phyloP scores from a whole-genome alignment of 2,797 vertebrate species.

The Lateolabrax maculatus region DNA sequence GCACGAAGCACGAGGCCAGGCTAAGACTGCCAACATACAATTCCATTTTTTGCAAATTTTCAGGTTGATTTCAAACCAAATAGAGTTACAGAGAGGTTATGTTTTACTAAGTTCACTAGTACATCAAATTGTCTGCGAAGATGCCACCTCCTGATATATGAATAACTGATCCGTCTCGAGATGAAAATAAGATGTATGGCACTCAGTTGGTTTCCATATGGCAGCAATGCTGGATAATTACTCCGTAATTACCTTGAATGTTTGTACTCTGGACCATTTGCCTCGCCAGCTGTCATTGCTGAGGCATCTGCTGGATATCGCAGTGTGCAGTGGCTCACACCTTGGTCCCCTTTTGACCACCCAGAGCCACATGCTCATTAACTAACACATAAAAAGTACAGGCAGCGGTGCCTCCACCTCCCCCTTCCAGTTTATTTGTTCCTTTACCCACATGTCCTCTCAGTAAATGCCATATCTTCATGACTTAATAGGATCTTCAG shows the following conservation, averaged over 20 bases:
- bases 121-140: constrained; percentile 50
- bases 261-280: constrained; percentile 83
- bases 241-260: constrained; percentile 82
- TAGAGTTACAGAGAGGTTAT: constrained; percentile 9
- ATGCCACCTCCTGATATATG: constrained; percentile 32
- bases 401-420: constrained; percentile 26
- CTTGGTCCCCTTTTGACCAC: constrained; percentile 64
- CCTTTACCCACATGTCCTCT: constrained; percentile 45
- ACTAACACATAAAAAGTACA: constrained; percentile 60
- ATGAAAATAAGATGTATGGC: constrained; percentile 76
- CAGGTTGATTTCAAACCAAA: constrained; percentile 29
- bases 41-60: constrained; percentile 25
- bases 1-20: constrained; percentile 30
- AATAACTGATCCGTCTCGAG: constrained; percentile 45
- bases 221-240: constrained; percentile 79
- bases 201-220: constrained; percentile 80
- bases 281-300: constrained; percentile 78
- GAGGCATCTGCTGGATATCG: constrained; percentile 65
- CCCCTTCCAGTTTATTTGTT: constrained; percentile 44
- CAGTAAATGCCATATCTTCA: constrained; percentile 67
- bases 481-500: constrained; percentile 65
- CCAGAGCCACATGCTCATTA: constrained; percentile 68
- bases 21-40: constrained; percentile 37
- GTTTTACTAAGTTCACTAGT: constrained; percentile 14
- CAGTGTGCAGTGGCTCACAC: constrained; percentile 51